Evolutionary conservation across 2,113 vertebrate genomes (phyloP).

Genomic region (Fregata magnificens): DNA sequence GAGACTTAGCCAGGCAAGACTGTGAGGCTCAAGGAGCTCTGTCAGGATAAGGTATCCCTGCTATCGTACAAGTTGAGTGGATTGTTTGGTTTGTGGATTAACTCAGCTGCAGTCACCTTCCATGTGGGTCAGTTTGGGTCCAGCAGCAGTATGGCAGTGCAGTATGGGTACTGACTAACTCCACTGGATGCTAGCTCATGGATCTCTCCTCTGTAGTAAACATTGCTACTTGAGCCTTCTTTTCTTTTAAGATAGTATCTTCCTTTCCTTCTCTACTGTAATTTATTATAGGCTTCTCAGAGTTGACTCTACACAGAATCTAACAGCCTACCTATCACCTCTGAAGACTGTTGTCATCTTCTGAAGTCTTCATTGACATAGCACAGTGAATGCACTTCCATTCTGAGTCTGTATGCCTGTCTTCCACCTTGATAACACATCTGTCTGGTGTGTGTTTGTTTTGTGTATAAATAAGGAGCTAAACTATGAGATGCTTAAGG

Average conservation of each 20-base stretch:
- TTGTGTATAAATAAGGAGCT: not conserved
- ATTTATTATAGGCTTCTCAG: not conserved
- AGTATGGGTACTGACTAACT: not conserved
- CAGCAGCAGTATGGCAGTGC: not conserved
- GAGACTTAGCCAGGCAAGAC: not conserved
- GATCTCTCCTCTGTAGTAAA: not conserved
- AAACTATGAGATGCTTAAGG: not conserved
- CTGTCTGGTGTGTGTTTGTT: not conserved
- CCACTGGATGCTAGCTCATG: accelerated
- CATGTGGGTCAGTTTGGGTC: not conserved
- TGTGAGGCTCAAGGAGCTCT: not conserved
- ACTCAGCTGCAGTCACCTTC: not conserved
- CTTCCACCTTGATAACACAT: not conserved
- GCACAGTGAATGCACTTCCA: not conserved
- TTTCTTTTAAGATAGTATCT: not conserved
- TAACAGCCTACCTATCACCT: not conserved
- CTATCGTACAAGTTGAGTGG: not conserved
- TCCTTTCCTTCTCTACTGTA: not conserved
- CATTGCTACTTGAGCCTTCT: not conserved
- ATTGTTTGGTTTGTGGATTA: not conserved
- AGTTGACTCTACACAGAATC: not conserved
- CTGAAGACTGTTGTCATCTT: not conserved
- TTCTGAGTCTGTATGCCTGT: not conserved
- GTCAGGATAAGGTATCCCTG: not conserved
- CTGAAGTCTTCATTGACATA: not conserved